A percentile compares a stretch with the other conserved stretches of the same genome.
These are phyloP conservation scores for Puntigrus tetrazona DNA, from an alignment of 2,113 vertebrate species.

Conservation along the genomic window DNA sequence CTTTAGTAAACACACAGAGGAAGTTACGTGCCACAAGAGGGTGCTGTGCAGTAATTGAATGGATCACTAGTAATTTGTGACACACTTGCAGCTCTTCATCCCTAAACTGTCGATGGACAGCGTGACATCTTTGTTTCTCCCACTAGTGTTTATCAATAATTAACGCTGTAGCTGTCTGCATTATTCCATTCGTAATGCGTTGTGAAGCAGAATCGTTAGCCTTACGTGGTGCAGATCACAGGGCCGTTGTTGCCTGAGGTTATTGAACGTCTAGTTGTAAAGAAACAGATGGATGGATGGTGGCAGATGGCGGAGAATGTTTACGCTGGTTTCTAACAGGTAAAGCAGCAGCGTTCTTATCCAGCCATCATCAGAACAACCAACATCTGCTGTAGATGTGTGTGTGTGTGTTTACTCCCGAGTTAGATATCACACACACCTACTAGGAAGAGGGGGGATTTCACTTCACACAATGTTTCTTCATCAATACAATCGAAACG, in stretches of 20 bases:
- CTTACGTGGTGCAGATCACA: background rate
- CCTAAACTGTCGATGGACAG: background rate
- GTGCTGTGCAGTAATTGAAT: conserved; percentile 59
- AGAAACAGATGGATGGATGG: conserved; percentile 57
- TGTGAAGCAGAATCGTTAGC: conserved; percentile 7
- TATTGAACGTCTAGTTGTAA: conserved; percentile 51
- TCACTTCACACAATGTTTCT: conserved; percentile 2
- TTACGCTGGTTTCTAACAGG: conserved; percentile 58
- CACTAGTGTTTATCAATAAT: conserved; percentile 16
- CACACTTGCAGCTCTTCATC: background rate
- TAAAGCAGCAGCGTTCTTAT: conserved; percentile 53
- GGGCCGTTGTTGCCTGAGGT: conserved; percentile 44
- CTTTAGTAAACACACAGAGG: background rate
- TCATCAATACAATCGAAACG: conserved; percentile 12
- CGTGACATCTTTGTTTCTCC: conserved; percentile 11
- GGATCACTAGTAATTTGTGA: background rate
- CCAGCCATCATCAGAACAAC: conserved; percentile 47
- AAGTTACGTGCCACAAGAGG: conserved; percentile 56
- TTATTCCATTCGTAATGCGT: background rate
- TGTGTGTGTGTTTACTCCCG: conserved; percentile 1
- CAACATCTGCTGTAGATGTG: conserved; percentile 46
- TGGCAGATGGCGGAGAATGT: conserved; percentile 58
- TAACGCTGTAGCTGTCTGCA: background rate
- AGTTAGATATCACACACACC: conserved; percentile 9
- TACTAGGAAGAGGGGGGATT: conserved; percentile 11